Evolutionary conservation across 2,888 invertebrate genomes (phyloP), one percentile per base, ranked within the genome.

Genomic region (Tenthredo notha): DNA sequence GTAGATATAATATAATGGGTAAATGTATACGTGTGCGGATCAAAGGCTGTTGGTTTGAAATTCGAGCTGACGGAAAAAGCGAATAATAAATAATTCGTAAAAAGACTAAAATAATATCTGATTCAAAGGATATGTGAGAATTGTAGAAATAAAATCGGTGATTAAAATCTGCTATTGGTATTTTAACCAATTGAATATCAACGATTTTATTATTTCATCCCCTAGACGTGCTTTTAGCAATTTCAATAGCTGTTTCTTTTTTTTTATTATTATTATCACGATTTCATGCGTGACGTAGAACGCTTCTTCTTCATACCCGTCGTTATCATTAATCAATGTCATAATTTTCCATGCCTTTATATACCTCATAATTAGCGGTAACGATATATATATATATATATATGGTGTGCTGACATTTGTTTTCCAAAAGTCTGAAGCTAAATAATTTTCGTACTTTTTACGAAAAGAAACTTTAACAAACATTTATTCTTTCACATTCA

Each of bases 261-360:
- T 50, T 54, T 54, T 33, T 37, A 12, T 43, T 1, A 40, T 43
- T 33, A 33, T 77, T 54, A 77, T 77, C 18, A 43, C 37, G 33
- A 33, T 77, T 77, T 77, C 54, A 54, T 29, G 77, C 47, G 21
- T 25, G 43, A n/a, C 29, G 47, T 43, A 9, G 3, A n/a, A n/a
- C 47, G 74, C 12, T 75, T 47, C 21, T 10, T 29, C 43, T n/a
- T 75, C 33, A 37, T 70, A 15, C 50, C 3, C 50, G 18, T 70
- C 70, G 37, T 75, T 75, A 75, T 18, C 74, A 43, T 75, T 75
- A 75, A 43, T 75, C 43, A 75, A 43, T 75, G 29, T 47, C 43
- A 47, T 75, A 47, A 43, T 75, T 43, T 43, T 5, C 10, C 61
- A 70, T 29, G 37, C 18, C 50, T 18, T 9, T 18, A 7, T 33